Evolutionary conservation across 2,797 vertebrate species (phyloP), one percentile per base, ranked within the genome.

Genomic region (Crenichthys baileyi): DNA sequence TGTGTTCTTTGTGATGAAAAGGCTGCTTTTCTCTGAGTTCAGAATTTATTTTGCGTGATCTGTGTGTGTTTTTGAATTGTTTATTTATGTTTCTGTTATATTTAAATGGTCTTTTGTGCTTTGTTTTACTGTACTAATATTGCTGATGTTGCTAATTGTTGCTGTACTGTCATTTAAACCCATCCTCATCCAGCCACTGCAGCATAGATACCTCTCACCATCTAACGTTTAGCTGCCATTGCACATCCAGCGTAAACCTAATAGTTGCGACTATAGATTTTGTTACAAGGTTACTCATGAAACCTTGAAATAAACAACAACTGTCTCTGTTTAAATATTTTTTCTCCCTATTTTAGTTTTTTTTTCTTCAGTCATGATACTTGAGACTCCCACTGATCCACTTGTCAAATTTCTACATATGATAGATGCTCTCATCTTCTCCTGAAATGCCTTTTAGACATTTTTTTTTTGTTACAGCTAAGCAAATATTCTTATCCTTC

Each of bases 161-260:
- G 50, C 61, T 87, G 79, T 90, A 87, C 81, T 88, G 88, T 88
- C 67, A 90, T 90, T 88, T 83, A 90, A 90, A 90, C 87, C 90
- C 89, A 75, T 79, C 2, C 65, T 68, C 56, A 76, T 86, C 86
- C 88, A 89, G 89, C 74, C 78, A 76, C 73, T 83, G 82, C 87
- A 60, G 90, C 81, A 81, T 11, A 79, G 71, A 88, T 83, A 73
- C 82, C 82, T 70, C 81, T 83, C 53, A 78, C 73, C 83, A 81
- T 87, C 84, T 82, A 71, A 79, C 87, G 20, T 92, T 93, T 82
- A 90, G 91, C 92, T 90, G 88, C 75, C 90, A 75, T 55, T 86
- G 92, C 91, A 92, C 39, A 85, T 84, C 53, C 74, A 82, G 73
- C 80, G 77, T 85, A 77, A 89, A 92, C 88, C 79, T 90, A 89